These are phyloP conservation scores for Acropternis orthonyx DNA, from an alignment of 2,797 vertebrate species.

Conservation along the genomic window DNA sequence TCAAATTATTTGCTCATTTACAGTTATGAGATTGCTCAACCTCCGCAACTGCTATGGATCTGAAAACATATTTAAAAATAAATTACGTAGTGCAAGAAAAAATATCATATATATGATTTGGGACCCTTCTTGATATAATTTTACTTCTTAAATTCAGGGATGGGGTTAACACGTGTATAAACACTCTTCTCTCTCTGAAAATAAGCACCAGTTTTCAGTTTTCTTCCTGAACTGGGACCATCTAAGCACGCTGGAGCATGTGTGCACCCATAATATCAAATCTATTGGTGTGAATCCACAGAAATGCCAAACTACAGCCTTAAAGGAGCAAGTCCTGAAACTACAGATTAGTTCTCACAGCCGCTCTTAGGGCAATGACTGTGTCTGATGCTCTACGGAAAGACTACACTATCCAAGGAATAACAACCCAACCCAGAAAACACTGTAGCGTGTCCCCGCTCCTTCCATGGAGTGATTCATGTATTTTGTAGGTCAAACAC, in stretches of 20 bases:
- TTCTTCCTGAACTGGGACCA: not conserved
- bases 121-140: not conserved
- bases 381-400: rapidly evolving
- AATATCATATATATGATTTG: not conserved
- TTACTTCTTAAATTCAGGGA: not conserved
- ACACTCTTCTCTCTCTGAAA: not conserved
- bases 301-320: not conserved
- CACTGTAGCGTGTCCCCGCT: rapidly evolving
- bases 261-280: rapidly evolving
- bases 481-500: rapidly evolving
- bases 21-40: not conserved
- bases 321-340: rapidly evolving
- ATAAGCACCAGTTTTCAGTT: not conserved
- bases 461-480: rapidly evolving
- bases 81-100: not conserved
- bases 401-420: rapidly evolving
- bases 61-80: not conserved
- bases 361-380: rapidly evolving
- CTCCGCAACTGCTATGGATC: not conserved
- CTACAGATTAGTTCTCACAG: no score
- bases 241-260: rapidly evolving
- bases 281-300: not conserved
- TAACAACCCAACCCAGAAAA: not conserved
- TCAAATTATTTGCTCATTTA: not conserved
- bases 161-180: not conserved